Base-by-base conservation (phyloP, 2,888 invertebrate genomes). In the Agrotis clavis region DNA sequence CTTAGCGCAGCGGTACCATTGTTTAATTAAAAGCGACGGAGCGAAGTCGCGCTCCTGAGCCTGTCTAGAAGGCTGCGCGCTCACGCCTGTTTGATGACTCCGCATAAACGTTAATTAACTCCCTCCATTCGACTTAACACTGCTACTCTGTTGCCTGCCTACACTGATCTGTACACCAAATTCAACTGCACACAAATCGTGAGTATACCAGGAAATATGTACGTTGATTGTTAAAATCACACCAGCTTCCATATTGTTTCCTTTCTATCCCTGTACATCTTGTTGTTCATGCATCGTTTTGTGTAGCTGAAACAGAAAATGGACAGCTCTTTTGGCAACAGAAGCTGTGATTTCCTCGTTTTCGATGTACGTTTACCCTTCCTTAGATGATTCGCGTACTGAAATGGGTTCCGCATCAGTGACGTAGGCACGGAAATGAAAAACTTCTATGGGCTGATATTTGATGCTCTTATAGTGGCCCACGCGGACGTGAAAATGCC, bases 371-470 rank as follows among this genome's bases (percentile, higher is more conserved):
- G 82, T 88, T 89, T 88, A 86, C 87, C 88, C 88, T 84, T 88
- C 88, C 90, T 88, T 81, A 86, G 85, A 86, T 89, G 90, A 90
- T 92, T 90, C 91, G 89, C 87, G 90, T 91, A 87, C 87, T 90
- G 90, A 90, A 93, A 92, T 91, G 89, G 89, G 89, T 92, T 91
- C 88, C 90, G 91, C 90, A 89, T 87, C 87, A 86, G 86, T 92
- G 93, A 93, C 89, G 91, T 90, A 90, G 91, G 89, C 90, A 86
- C 92, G 93, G 93, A 94, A 94, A 94, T 94, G 92, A 93, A 93
- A 93, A 91, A 89, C 90, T 91, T 89, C 87, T 90, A 91, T 90
- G 90, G 91, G 66, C 54, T 79, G 79, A 87, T 88, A 88, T 90
- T 89, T 87, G 89, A 86, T 89, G 89, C 79, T 71, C 63, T 71